A percentile compares a stretch with the other conserved stretches of the same genome.
Evolutionary conservation across 1,140 invertebrate genomes (phyloP).

Genomic region (Solenopsis fugax): DNA sequence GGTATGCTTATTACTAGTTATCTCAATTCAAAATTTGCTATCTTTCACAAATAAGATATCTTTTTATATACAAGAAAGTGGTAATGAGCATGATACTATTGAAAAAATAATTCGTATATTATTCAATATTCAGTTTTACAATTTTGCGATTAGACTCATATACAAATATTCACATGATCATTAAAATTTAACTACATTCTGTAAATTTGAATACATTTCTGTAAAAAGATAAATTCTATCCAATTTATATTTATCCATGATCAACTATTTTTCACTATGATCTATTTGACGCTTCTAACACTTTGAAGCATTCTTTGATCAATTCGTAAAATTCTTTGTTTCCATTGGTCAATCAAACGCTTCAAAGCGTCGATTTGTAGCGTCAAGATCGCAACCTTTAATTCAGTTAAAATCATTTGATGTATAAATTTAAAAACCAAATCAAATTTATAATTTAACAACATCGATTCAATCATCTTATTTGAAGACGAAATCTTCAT

Average conservation of each 20-base stretch:
- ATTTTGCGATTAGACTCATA: not conserved
- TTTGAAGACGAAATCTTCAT: slow-evolving; percentile 37
- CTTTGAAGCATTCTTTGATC: too few species aligned
- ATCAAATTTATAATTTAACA: not conserved
- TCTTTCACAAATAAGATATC: not conserved
- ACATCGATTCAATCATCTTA: slow-evolving; percentile 34
- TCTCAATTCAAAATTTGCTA: too few species aligned
- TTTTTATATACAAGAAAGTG: not conserved
- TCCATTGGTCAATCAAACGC: too few species aligned
- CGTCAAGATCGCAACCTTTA: too few species aligned
- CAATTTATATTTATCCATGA: slow-evolving; percentile 2
- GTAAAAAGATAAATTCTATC: not conserved
- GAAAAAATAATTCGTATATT: slow-evolving; percentile 49
- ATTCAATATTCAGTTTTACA: slow-evolving; percentile 26
- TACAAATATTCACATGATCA: slow-evolving; percentile 14
- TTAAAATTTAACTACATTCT: not conserved
- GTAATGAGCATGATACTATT: not conserved
- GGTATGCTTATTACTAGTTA: too few species aligned
- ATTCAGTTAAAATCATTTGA: not conserved
- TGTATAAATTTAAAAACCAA: slow-evolving; percentile 8
- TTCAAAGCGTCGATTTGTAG: too few species aligned
- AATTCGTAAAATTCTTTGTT: too few species aligned
- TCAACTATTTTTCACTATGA: not conserved
- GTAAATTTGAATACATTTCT: not conserved
- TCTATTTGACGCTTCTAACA: too few species aligned